Evolutionary conservation across 2,113 vertebrate genomes (phyloP).

Genomic region (Paralichthys olivaceus): DNA sequence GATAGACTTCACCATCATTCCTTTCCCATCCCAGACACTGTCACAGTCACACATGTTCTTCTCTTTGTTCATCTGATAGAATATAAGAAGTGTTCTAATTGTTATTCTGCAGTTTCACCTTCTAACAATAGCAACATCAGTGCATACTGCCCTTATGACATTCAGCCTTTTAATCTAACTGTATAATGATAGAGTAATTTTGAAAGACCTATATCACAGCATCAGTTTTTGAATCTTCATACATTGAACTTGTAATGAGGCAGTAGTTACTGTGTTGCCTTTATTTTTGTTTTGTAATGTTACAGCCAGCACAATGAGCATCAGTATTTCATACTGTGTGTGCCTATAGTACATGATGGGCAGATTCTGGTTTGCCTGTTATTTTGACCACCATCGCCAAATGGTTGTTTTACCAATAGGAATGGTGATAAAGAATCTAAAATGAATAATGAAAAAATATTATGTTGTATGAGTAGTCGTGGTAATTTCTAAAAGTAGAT

Average conservation of each 20-base stretch:
- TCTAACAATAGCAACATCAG: neutral
- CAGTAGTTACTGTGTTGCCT: neutral
- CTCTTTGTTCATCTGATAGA: conserved; percentile 12
- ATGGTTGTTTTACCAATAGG: neutral
- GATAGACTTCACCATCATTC: neutral
- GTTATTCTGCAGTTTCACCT: neutral
- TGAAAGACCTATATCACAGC: neutral
- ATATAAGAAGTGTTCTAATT: neutral
- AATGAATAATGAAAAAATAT: neutral
- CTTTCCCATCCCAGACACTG: conserved; percentile 10
- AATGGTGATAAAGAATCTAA: conserved; percentile 7
- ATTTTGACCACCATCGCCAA: conserved; percentile 8
- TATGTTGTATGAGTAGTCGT: neutral
- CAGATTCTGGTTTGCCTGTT: neutral
- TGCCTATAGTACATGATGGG: too few relatives aligned
- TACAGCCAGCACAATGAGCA: too few relatives aligned
- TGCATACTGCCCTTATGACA: conserved; percentile 7
- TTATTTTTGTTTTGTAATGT: neutral
- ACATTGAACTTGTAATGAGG: neutral
- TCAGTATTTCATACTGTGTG: too few relatives aligned
- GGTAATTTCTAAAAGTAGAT: conserved; percentile 2
- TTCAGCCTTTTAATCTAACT: neutral
- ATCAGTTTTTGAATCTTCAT: neutral
- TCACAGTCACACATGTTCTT: conserved; percentile 10
- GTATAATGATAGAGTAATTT: neutral